Conservation (phyloP, 2,113 vertebrate species). For the Trematomus loennbergii region DNA sequence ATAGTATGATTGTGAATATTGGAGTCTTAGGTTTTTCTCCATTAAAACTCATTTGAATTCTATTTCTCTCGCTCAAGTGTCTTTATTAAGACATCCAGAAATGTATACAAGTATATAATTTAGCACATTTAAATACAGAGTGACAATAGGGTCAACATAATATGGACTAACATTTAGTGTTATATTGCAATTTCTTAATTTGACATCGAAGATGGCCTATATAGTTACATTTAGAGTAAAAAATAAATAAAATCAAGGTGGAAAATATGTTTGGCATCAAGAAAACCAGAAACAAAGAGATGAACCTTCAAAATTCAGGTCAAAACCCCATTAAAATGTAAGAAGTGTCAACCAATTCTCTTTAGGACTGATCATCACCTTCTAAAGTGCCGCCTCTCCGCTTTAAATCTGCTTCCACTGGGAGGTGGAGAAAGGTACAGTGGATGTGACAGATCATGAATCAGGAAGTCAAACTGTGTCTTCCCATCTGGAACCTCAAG, state of each 20-base stretch:
- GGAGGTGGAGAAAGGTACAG: constrained; percentile 45
- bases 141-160: not conserved
- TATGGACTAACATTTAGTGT: not conserved
- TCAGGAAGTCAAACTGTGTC: constrained; percentile 62
- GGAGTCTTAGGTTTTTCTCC: too few species aligned
- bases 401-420: constrained; percentile 24
- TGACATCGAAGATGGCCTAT: too few species aligned
- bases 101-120: too few species aligned
- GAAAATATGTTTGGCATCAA: not conserved
- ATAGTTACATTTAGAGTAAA: not conserved
- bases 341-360: not conserved
- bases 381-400: not conserved
- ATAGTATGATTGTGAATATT: too few species aligned
- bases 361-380: constrained; percentile 15
- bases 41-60: too few species aligned
- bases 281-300: not conserved
- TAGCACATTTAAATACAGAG: too few species aligned
- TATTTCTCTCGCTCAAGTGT: too few species aligned
- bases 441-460: constrained; percentile 61
- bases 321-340: not conserved
- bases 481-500: constrained; percentile 52
- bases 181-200: not conserved
- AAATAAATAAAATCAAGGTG: too few species aligned
- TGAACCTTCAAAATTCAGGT: not conserved
- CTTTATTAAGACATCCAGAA: too few species aligned